Percentiles rank a stretch among this genome's conserved stretches.
These are phyloP conservation scores for Cyclura pinguis DNA, from an alignment of 2,797 vertebrate genomes.

Conservation along the genomic window DNA sequence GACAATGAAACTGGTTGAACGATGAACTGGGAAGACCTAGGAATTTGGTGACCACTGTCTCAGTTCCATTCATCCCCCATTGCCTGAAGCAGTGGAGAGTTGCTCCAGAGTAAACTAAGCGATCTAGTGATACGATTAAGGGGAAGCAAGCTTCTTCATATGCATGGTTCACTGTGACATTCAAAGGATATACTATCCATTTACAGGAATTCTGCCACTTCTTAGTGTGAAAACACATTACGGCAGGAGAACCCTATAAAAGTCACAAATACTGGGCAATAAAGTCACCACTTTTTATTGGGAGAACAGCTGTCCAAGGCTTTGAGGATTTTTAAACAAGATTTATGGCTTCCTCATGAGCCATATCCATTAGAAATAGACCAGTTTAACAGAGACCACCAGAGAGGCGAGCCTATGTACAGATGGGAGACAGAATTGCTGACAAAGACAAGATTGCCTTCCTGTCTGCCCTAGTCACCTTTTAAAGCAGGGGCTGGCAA, in stretches of 20 bases:
- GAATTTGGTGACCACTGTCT: background rate
- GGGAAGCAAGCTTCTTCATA: background rate
- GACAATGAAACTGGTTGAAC: background rate
- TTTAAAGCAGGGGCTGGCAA: no score
- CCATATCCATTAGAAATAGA: background rate
- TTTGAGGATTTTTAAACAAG: background rate
- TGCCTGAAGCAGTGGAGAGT: no score
- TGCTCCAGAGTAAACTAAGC: no score
- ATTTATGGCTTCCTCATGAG: background rate
- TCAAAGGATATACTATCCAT: background rate
- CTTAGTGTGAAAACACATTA: background rate
- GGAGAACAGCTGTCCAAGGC: background rate
- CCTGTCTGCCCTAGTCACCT: no score
- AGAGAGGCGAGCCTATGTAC: background rate
- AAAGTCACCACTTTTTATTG: constrained; percentile 10
- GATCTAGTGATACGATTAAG: background rate
- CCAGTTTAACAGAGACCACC: background rate
- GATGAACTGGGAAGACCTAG: no score
- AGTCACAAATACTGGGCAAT: constrained; percentile 3
- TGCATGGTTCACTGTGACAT: background rate
- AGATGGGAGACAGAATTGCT: background rate
- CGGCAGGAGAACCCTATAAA: background rate
- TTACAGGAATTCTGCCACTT: background rate
- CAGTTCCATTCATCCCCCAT: no score
- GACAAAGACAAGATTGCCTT: background rate